phyloP scores from a whole-genome alignment of 1,140 invertebrate species.

The Drosophila burlai region DNA sequence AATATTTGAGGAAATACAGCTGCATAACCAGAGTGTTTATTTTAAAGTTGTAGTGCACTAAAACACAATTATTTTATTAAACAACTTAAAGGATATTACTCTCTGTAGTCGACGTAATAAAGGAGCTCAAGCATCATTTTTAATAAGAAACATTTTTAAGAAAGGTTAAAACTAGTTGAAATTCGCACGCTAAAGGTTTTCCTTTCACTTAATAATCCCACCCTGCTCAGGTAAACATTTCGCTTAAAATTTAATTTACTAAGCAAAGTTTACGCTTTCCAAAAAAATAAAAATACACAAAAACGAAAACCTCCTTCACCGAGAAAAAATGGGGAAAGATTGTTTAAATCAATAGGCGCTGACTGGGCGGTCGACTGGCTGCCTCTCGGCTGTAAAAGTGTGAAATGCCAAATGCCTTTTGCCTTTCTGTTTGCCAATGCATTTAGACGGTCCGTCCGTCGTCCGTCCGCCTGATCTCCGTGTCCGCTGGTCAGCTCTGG shows the following conservation, averaged over 20 bases:
- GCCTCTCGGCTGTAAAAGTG: constrained; percentile 77
- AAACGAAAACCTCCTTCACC: constrained; percentile 16
- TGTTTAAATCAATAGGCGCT: constrained; percentile 72
- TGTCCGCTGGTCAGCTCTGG: constrained; percentile 32
- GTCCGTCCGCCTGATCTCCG: constrained; percentile 18
- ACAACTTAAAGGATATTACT: neutral
- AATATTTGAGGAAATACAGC: too few species aligned
- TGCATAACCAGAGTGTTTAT: neutral
- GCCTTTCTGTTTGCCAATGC: constrained; percentile 71
- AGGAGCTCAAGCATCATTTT: neutral
- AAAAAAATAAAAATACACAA: constrained; percentile 37
- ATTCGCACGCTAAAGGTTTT: constrained; percentile 2
- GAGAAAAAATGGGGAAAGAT: constrained; percentile 36
- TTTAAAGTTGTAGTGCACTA: too few species aligned
- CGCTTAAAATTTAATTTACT: constrained; percentile 64
- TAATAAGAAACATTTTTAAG: neutral
- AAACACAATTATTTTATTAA: neutral
- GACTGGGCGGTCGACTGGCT: constrained; percentile 43
- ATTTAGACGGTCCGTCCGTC: constrained; percentile 65
- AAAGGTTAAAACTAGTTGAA: neutral
- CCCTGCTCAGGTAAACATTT: constrained; percentile 14
- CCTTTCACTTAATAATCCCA: constrained; percentile 4
- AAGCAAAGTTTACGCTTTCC: constrained; percentile 80
- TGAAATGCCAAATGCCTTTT: constrained; percentile 77
- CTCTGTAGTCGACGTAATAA: neutral